Evolutionary conservation across 2,797 vertebrate genomes (phyloP), one percentile per base, ranked within the genome.

Genomic region (Pipistrellus pipistrellus): DNA sequence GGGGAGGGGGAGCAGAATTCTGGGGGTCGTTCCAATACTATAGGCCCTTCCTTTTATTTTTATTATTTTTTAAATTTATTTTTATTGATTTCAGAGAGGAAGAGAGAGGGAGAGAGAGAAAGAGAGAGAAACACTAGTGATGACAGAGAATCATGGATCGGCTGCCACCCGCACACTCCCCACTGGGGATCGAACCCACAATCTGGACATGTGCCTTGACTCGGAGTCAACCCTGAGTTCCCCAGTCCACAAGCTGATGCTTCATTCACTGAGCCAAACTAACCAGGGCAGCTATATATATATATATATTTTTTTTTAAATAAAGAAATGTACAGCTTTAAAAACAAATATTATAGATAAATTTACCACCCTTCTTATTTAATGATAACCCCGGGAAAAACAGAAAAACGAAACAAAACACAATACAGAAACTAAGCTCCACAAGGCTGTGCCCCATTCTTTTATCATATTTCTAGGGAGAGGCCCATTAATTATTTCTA

Each of bases 401-500:
- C 62, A 8, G 13, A 20, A n/a, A 88, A 53, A 75, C n/a, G n/a
- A n/a, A 51, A 51, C 10, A 32, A 44, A 51, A 1, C 5, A 15
- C 71, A 83, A 3, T 32, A 12, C 2, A 76, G 18, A 84, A 81
- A 55, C 77, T 75, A 86, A 88, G 80, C 32, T 68, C 11, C 15
- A 18, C 17, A 91, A 7, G 13, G 2, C 85, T 81, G 18, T 48
- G 13, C n/a, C 18, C 44, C 30, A 6, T 73, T 91, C 66, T 81
- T 87, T 95, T 48, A 32, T 93, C 38, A 84, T 91, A 89, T 94
- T 93, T 90, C 35, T 68, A 57, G 8, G 12, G 66, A 73, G 84
- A 69, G 57, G 68, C 73, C 76, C 71, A 25, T 91, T 90, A 88
- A 93, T 38, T 91, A 89, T 93, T 93, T 88, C n/a, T 78, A 57